These are phyloP conservation scores for Siniperca chuatsi DNA, from an alignment of 2,113 vertebrate species.

Conservation along the genomic window DNA sequence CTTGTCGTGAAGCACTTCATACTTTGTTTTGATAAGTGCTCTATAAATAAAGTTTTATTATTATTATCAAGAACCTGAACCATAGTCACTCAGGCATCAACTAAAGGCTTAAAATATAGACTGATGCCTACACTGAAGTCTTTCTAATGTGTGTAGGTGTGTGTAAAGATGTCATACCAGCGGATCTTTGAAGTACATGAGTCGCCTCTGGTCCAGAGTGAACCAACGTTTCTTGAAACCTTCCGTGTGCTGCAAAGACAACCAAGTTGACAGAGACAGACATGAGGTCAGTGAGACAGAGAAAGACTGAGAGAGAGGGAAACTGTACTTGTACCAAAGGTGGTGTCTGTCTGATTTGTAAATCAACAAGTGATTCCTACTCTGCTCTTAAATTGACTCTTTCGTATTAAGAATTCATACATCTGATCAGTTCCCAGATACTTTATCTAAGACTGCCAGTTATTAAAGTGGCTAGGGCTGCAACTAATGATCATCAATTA, in stretches of 20 bases:
- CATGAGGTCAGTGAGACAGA: neutral
- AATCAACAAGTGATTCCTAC: neutral
- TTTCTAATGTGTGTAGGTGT: slow-evolving; percentile 24
- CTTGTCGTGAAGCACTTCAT: too few species aligned
- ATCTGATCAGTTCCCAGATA: neutral
- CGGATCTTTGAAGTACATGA: slow-evolving; percentile 96
- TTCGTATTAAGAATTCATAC: neutral
- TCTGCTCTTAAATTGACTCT: neutral
- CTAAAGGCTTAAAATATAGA: neutral
- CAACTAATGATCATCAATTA: neutral
- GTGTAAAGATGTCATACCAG: slow-evolving; percentile 82
- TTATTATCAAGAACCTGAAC: neutral
- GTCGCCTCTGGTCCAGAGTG: slow-evolving; percentile 90
- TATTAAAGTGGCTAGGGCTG: neutral
- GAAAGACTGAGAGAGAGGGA: neutral
- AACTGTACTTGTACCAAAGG: neutral
- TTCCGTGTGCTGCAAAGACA: slow-evolving; percentile 88
- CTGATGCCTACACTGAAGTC: neutral
- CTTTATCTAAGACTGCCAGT: neutral
- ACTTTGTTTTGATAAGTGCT: too few species aligned
- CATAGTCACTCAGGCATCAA: neutral
- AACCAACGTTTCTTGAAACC: slow-evolving; percentile 97
- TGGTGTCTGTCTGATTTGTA: slow-evolving; percentile 2
- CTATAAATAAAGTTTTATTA: too few species aligned
- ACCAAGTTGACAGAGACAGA: slow-evolving; percentile 15